Base-by-base conservation (phyloP, 2,888 invertebrate genomes). In the Malthinus seriepunctatus region DNA sequence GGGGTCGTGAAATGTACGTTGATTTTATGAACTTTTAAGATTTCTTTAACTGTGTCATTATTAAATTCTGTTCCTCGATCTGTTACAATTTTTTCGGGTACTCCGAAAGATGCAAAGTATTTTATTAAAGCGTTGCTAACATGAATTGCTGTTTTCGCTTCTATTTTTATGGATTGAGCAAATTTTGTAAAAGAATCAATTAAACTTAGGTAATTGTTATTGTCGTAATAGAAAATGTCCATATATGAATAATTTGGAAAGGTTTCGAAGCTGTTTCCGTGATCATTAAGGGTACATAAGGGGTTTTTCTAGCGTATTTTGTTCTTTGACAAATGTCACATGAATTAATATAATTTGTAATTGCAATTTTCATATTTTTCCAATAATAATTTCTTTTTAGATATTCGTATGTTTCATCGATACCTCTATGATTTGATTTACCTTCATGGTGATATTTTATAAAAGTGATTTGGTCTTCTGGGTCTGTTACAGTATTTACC, bases 351-450 rank as follows among this genome's bases (percentile, higher is more conserved):
- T 23, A 49, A 15, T 34, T 11, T 9, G 15, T 8, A 12, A 49
- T 35, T 4, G 11, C 12, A 4, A 7, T 49, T 49, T 49, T 49
- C 10, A 49, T 37, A 8, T 49, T 23, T 37, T 12, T 35, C 38
- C 38, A 49, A 9, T 35, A 49, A 37, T 49, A 37, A 14, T 49
- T 49, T 7, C 6, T 3, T 49, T 49, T 49, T 37, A 49, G n/a
- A 10, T 37, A 23, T n/a, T 49, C 49, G 8, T 10, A 37, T 6
- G 49, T 49, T 49, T 49, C 37, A 9, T 49, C 35, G 9, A 49
- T 49, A 10, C 37, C 49, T 7, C 49, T 14, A 10, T 49, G 49
- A 10, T 49, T 49, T 1, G 37, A 15, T 37, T 49, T 49, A 23
- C 49, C 49, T 14, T 49, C 49, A 9, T 35, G n/a, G n/a, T 35